Evolutionary conservation across 2,113 vertebrate species (phyloP).

Genomic region (Accipiter cooperii): DNA sequence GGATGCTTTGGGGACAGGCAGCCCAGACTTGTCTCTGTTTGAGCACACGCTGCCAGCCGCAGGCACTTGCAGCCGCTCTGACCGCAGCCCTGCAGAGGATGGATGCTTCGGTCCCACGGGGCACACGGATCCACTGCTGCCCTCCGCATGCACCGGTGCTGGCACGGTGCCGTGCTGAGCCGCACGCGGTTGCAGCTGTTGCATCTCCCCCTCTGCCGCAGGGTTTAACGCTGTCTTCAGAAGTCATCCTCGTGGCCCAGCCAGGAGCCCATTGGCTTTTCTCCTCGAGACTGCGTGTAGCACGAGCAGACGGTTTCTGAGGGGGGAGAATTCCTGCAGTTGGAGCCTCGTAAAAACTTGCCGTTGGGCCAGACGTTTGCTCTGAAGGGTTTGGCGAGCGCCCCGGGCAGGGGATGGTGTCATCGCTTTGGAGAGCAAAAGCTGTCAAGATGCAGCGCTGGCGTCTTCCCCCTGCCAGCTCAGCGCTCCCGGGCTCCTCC

Average conservation of each 20-base stretch:
- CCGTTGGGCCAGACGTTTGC: neutral
- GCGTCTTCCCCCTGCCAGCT: neutral
- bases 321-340: neutral
- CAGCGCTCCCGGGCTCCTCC: neutral
- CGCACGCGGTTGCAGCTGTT: neutral
- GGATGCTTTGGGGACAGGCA: neutral
- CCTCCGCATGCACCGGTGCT: rapidly evolving
- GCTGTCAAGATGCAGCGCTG: neutral
- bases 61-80: neutral
- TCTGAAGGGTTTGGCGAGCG: neutral
- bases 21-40: neutral
- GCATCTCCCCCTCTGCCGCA: neutral
- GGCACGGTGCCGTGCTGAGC: rapidly evolving
- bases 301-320: neutral
- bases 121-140: neutral
- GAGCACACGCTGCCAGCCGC: rapidly evolving
- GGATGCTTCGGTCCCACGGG: neutral
- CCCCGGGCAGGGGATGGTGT: neutral
- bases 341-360: neutral
- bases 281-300: rapidly evolving
- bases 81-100: neutral
- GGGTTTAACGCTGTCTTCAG: neutral
- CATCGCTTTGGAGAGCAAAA: neutral
- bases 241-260: neutral
- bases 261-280: neutral